Evolutionary conservation across 1,140 invertebrate species (phyloP), one percentile per base, ranked within the genome.

Genomic region (Cepaea nemoralis): DNA sequence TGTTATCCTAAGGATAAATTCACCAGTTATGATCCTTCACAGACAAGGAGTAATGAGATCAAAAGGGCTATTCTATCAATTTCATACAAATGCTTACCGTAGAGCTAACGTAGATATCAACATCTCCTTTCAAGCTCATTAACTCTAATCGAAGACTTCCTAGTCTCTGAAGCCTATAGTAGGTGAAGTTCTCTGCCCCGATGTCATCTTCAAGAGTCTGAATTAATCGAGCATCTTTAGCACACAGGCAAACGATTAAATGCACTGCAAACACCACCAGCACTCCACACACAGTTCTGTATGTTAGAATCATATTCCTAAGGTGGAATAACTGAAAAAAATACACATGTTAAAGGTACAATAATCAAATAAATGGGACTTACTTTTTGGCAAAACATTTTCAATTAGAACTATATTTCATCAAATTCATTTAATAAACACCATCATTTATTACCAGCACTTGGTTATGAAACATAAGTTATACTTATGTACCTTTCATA

Each of bases 181-280:
- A 80, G 0, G 77, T 80, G 42, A 80, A 80, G 40, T 80, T 80
- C 40, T 80, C 77, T 31, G 77, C 77, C 5, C 42, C 67, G 10
- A 80, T 80, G 2, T 80, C 50, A 39, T 80, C 77, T 35, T 80
- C 77, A 8, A 80, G 37, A 19, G 27, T 50, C 50, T 80, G 77
- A 35, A 80, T 80, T 45, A 73, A 16, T n/a, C 70, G 10, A 5
- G 12, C 8, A 8, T 73, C 37, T 33, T 14, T 69, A 3, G 8
- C 8, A 35, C 31, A 35, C 37, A 37, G 2, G 31, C 67, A 69
- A 8, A 35, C 31, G 24, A 33, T 39, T 8, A 39, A 39, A 22
- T 59, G 55, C 22, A 59, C 22, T 22, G 55, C 24, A 6, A 59
- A 12, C 14, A n/a, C 55, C 12, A 59, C 10, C 8, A 59, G 22